Evolutionary conservation across 2,113 vertebrate species (phyloP).

Genomic region (Acrocephalus kingi): DNA sequence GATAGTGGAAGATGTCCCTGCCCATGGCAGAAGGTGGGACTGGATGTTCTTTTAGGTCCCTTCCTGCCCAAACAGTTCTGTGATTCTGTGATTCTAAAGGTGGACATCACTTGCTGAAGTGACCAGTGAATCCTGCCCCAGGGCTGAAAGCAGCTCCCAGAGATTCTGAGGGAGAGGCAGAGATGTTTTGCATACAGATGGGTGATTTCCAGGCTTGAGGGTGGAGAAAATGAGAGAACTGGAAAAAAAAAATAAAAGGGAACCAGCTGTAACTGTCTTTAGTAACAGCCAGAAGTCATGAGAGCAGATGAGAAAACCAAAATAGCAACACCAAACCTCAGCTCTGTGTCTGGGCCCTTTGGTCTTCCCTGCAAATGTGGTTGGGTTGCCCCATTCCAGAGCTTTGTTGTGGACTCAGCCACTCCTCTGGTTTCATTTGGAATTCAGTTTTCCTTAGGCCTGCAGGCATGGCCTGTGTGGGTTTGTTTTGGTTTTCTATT

Average conservation of each 20-base stretch:
- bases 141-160: background rate
- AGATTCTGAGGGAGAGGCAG: background rate
- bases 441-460: background rate
- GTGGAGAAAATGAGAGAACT: background rate
- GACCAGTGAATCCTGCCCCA: background rate
- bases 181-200: background rate
- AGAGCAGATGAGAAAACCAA: background rate
- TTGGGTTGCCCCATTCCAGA: background rate
- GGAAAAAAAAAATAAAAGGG: background rate
- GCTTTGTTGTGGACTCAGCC: background rate
- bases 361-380: background rate
- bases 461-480: rapidly evolving
- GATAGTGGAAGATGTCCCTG: background rate
- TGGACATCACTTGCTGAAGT: background rate
- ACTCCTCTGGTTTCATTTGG: background rate
- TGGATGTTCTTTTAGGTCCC: background rate
- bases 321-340: constrained; percentile 15
- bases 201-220: background rate
- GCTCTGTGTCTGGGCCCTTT: background rate
- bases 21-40: background rate
- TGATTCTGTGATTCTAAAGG: background rate
- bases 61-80: background rate
- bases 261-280: constrained; percentile 17
- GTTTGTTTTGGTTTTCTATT: background rate
- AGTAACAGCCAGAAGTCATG: background rate